phyloP scores from a whole-genome alignment of 92 coral and sea anemone genomes.

The Porites rus region DNA sequence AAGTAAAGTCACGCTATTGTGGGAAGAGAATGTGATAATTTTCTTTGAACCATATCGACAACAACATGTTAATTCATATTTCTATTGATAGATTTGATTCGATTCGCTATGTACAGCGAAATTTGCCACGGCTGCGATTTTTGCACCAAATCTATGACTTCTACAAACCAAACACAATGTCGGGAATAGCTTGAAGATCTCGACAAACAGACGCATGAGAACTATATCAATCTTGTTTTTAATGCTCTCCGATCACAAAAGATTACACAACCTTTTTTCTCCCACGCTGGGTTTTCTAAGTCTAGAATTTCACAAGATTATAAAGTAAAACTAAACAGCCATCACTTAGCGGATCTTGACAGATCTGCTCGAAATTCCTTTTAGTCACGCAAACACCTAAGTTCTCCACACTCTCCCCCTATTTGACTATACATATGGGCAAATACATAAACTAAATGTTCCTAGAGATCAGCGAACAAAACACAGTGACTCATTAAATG shows the following conservation, averaged over 20 bases:
- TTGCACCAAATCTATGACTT: background rate
- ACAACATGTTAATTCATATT: background rate
- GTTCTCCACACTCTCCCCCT: background rate
- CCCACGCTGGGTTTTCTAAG: too few species aligned
- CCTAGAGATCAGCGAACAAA: background rate
- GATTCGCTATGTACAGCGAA: background rate
- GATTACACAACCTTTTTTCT: too few species aligned
- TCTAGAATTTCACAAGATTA: too few species aligned
- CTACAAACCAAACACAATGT: background rate
- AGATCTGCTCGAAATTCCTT: too few species aligned
- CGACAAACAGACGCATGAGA: too few species aligned
- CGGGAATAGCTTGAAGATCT: too few species aligned
- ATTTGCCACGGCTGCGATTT: background rate
- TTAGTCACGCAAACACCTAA: too few species aligned
- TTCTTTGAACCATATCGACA: background rate
- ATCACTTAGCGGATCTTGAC: too few species aligned
- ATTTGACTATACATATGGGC: constrained; percentile 12
- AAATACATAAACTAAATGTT: background rate
- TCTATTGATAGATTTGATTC: background rate
- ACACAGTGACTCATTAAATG: background rate
- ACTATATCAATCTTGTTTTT: too few species aligned
- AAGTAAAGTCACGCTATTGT: background rate
- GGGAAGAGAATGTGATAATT: too few species aligned
- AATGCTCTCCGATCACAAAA: too few species aligned
- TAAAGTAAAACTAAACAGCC: too few species aligned